Evolutionary conservation across 2,797 vertebrate genomes (phyloP).

Genomic region (Scomberomorus guttatus): DNA sequence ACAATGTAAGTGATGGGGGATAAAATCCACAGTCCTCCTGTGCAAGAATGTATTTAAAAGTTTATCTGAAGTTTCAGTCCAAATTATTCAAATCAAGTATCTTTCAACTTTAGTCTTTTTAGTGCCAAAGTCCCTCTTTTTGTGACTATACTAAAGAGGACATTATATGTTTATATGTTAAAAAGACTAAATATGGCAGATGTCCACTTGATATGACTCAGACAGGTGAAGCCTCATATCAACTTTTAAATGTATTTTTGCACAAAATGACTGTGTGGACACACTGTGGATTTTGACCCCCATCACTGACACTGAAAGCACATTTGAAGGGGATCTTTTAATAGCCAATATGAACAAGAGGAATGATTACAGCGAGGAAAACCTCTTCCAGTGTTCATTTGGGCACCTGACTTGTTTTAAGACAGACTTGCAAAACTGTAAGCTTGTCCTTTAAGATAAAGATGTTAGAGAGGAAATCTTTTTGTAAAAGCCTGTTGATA

Average conservation of each 20-base stretch:
- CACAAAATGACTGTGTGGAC: background rate
- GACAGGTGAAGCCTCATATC: background rate
- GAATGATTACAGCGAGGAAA: background rate
- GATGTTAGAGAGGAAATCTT: background rate
- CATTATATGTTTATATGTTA: no score
- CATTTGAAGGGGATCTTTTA: no score
- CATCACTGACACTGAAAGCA: no score
- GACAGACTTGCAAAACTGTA: background rate
- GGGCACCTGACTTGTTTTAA: background rate
- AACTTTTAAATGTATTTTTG: background rate
- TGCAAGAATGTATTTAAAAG: no score
- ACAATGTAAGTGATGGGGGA: no score
- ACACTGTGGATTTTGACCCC: no score
- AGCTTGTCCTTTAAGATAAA: background rate
- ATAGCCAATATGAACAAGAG: background rate
- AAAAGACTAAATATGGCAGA: background rate
- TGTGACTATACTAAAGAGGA: background rate
- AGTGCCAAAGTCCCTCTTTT: no score
- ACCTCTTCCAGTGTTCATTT: background rate
- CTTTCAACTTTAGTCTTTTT: background rate
- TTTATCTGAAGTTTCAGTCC: no score
- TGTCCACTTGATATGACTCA: no score
- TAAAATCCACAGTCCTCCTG: no score
- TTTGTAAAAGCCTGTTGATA: slow-evolving; percentile 4
- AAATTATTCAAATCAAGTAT: background rate